Base-by-base conservation (phyloP, 1,140 invertebrate genomes). In the Drosophila mojavensis region DNA sequence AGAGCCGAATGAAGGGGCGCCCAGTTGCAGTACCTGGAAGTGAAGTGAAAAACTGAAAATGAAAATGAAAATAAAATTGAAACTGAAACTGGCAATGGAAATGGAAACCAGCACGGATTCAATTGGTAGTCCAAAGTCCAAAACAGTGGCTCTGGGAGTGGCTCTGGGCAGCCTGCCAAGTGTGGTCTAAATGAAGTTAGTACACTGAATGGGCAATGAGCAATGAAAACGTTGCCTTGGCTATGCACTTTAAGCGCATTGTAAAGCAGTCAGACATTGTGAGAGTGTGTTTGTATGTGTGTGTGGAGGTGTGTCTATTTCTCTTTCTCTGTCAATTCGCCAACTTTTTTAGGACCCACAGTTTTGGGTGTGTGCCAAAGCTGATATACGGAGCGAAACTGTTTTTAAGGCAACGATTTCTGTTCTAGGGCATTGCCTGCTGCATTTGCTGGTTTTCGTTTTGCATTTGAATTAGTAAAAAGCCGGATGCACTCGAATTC, bases 131-230 rank as follows among this genome's bases (percentile, higher is more conserved):
- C 36, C 36, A 39, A 39, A 11, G 36, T 39, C 13, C 30, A 11
- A 13, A 41, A 0, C 20, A 17, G 20, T 17, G 41, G 41, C 15
- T 10, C 24, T 17, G 13, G 13, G 36, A 11, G 54, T 10, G 53
- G 55, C 41, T 11, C 11, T 30, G 15, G 6, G 15, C 4, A 15
- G 28, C 28, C 9, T 47, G 28, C 48, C 61, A 71, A 71, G 66
- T 67, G 67, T 76, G 58, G 76, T 68, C 76, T 68, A 79, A 79
- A 83, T 83, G 64, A 77, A 79, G 76, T 82, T 83, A 71, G 75
- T 58, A 53, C 61, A 70, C 62, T 54, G 79, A 78, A 75, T 75
- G 79, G 69, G 48, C 79, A 78, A 81, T 74, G 79, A 70, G 65
- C 58, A 71, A 41, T 64, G 66, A 58, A 54, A 62, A 60, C 28